phyloP scores from a whole-genome alignment of 2,888 invertebrate species.

The Mythimna pallens region DNA sequence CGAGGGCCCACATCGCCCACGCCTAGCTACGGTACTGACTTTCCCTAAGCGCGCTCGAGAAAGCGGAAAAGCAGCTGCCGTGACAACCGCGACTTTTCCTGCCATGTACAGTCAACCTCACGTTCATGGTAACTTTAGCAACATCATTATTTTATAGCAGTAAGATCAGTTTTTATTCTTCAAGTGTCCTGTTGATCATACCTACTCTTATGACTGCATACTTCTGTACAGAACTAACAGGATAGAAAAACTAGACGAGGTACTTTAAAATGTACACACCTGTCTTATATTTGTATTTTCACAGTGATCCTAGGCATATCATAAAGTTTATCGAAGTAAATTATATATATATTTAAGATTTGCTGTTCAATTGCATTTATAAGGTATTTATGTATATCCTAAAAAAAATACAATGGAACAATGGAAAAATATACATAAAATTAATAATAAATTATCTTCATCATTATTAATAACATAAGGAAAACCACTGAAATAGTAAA shows the following conservation, averaged over 20 bases:
- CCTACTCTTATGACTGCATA: constrained; percentile 51
- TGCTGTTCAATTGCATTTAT: neutral
- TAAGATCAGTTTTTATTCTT: neutral
- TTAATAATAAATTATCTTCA: neutral
- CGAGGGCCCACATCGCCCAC: too few species aligned
- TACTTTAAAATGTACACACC: neutral
- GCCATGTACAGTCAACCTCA: constrained; percentile 33
- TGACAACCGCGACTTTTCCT: constrained; percentile 78
- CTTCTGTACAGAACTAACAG: constrained; percentile 25
- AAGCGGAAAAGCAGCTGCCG: constrained; percentile 84
- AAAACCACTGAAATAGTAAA: constrained; percentile 4
- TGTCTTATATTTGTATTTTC: neutral
- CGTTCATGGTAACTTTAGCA: neutral
- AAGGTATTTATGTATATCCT: neutral
- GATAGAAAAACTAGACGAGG: constrained; percentile 40
- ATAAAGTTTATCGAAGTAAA: neutral
- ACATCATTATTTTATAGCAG: constrained; percentile 17
- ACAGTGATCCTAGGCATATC: neutral
- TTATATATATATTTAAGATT: too few species aligned
- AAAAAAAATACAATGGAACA: too few species aligned
- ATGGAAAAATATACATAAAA: too few species aligned
- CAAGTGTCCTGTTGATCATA: constrained; percentile 9
- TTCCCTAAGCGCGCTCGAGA: constrained; percentile 75
- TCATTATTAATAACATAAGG: neutral
- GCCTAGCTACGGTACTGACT: too few species aligned